A percentile compares a stretch with the other conserved stretches of the same genome.
These are phyloP conservation scores for Peromyscus melanophrys DNA, from an alignment of 2,797 vertebrate genomes.

Conservation along the genomic window DNA sequence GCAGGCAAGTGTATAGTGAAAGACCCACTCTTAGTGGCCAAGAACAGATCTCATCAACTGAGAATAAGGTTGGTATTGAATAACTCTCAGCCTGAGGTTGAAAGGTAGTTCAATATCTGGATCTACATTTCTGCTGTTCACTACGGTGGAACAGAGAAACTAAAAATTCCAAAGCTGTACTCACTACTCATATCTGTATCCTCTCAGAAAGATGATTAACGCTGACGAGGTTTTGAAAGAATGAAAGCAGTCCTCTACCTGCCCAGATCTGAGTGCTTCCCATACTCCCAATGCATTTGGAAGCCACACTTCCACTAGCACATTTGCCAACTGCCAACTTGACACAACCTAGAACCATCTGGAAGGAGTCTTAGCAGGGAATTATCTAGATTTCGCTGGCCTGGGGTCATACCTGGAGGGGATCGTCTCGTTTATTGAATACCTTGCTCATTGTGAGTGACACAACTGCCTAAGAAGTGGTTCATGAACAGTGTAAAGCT, in stretches of 20 bases:
- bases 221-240: not conserved
- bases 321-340: not conserved
- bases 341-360: not conserved
- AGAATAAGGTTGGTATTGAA: not conserved
- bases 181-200: not conserved
- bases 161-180: not conserved
- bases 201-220: not conserved
- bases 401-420: too few relatives aligned
- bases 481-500: not conserved
- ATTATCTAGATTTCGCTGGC: too few relatives aligned
- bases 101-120: not conserved
- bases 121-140: not conserved
- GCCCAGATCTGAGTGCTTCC: not conserved
- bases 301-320: not conserved
- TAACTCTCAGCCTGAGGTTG: not conserved
- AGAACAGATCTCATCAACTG: not conserved
- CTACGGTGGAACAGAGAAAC: not conserved
- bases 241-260: not conserved
- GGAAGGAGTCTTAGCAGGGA: too few relatives aligned
- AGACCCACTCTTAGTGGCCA: not conserved
- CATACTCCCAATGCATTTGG: not conserved
- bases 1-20: not conserved
- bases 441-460: not conserved
- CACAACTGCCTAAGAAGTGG: not conserved
- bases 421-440: not conserved